phyloP scores from a whole-genome alignment of 2,113 vertebrate genomes.

The Labeo catla region DNA sequence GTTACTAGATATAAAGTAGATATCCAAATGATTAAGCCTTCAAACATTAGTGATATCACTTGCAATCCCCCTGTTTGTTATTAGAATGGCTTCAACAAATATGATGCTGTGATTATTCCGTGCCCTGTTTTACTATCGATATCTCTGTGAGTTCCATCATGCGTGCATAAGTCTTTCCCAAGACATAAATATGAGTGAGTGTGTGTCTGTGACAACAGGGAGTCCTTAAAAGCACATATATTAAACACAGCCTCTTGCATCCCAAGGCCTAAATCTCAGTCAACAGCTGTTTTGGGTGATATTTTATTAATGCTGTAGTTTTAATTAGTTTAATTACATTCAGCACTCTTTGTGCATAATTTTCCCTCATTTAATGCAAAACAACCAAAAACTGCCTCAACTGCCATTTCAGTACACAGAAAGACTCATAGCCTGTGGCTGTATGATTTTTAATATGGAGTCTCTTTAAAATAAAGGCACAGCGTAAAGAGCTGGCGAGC shows the following conservation, averaged over 20 bases:
- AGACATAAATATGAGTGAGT: background rate
- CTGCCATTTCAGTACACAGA: slow-evolving; percentile 69
- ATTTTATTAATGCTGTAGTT: slow-evolving; percentile 83
- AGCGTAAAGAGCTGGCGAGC: background rate
- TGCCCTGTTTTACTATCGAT: background rate
- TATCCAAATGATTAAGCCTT: background rate
- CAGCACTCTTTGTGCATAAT: slow-evolving; percentile 78
- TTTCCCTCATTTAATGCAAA: slow-evolving; percentile 72
- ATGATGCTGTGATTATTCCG: background rate
- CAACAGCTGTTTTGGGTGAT: slow-evolving; percentile 80
- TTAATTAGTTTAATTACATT: slow-evolving; percentile 84
- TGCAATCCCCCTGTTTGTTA: slow-evolving; percentile 4
- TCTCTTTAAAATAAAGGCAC: slow-evolving; percentile 18
- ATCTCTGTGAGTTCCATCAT: background rate
- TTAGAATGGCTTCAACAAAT: background rate
- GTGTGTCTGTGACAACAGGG: background rate
- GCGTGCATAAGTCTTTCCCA: background rate
- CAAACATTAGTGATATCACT: background rate
- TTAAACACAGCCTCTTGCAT: slow-evolving; percentile 69
- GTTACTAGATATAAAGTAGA: background rate
- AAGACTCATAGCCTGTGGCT: slow-evolving; percentile 70
- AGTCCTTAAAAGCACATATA: slow-evolving; percentile 76
- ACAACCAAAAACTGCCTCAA: slow-evolving; percentile 65
- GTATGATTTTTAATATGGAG: slow-evolving; percentile 59
- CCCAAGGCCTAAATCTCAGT: slow-evolving; percentile 73